Base-by-base conservation (phyloP, 1,140 invertebrate genomes). In the Scaptomyza graminum region DNA sequence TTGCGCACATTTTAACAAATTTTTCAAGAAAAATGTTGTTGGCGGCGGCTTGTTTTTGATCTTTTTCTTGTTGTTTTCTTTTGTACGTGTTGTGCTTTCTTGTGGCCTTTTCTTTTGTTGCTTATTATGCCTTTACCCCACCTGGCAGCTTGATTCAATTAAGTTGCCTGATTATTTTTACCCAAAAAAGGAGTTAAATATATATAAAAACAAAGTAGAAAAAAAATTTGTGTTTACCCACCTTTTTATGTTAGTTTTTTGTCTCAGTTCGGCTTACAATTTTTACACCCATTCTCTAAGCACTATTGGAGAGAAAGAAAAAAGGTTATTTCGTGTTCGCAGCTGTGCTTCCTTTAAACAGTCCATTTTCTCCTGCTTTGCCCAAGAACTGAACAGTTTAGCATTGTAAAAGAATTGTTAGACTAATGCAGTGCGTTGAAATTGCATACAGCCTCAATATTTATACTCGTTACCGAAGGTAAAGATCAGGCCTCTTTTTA, bases 161-260 rank as follows among this genome's bases (percentile, higher is more conserved):
- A 85, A 81, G 78, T 85, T 87, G 70, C 78, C 74, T 85, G 82
- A 81, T 87, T 85, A 78, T 85, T 87, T 87, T 81, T 60, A 62
- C 65, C 31, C 78, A 59, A 72, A 77, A 72, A 77, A 64, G 60
- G n/a, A 59, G 46, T 22, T 22, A 67, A 41, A 49, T 31, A 31
- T 57, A n/a, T 51, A 22, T 43, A 67, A 25, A 37, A 5, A 28
- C 4, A 44, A 31, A 3, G 4, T 22, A 22, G 2, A 22, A 37
- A 22, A 44, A n/a, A 9, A 34, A 34, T 8, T 8, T 16, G 8
- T 18, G 25, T n/a, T n/a, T 9, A 41, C 13, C 15, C 6, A 60
- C 57, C 52, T 51, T 59, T 83, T 50, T 51, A 13, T 28, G 7
- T 39, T 49, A 9, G n/a, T 8, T 50, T 47, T 15, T 47, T 63